These are phyloP conservation scores for Lacerta bilineata DNA, from an alignment of 2,797 vertebrate species.

Conservation along the genomic window DNA sequence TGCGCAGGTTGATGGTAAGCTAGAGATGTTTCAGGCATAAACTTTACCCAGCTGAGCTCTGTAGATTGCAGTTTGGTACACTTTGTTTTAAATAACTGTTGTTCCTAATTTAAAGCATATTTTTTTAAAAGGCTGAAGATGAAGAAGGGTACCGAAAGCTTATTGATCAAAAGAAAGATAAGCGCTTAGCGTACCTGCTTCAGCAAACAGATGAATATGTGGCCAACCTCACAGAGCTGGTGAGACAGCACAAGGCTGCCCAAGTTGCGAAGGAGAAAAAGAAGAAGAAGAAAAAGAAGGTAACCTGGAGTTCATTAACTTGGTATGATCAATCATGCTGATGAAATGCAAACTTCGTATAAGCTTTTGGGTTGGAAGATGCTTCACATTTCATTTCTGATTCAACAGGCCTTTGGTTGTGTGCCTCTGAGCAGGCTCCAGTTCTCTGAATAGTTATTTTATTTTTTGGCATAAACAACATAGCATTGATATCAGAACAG, in stretches of 20 bases:
- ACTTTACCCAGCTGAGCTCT: background rate
- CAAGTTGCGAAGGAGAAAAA: constrained; percentile 97
- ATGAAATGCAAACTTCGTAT: background rate
- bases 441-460: background rate
- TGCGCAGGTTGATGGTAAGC: constrained; percentile 94
- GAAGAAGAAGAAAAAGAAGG: constrained; percentile 97
- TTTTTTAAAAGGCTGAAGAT: constrained; percentile 88
- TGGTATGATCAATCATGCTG: too few relatives aligned
- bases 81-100: background rate
- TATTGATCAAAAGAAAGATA: constrained; percentile 98
- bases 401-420: background rate
- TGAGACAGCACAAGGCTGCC: constrained; percentile 94
- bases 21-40: background rate
- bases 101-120: background rate
- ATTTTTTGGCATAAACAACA: background rate
- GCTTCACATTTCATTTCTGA: background rate
- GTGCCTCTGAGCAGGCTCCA: background rate
- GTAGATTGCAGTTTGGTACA: background rate
- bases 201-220: constrained; percentile 97
- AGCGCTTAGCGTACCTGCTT: constrained; percentile 94
- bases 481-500: background rate
- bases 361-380: background rate
- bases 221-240: constrained; percentile 95
- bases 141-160: constrained; percentile 97
- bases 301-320: constrained; percentile 4